Percentiles rank a stretch among this genome's conserved stretches.
phyloP scores from a whole-genome alignment of 2,113 vertebrate genomes.

The Tenebrosternarchus preto region DNA sequence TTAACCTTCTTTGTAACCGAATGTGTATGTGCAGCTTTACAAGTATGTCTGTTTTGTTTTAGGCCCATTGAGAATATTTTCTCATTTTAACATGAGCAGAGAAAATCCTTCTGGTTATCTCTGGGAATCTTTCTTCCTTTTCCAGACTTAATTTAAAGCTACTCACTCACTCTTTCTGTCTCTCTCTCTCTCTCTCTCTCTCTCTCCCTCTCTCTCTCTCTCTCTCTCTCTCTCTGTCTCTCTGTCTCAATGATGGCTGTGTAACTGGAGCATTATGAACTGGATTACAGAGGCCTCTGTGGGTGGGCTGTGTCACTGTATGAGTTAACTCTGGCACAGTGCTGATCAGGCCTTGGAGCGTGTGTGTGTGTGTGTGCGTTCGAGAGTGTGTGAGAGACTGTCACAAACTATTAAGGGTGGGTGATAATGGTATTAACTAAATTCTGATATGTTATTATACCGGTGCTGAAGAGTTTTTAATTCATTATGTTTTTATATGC shows the following conservation, averaged over 20 bases:
- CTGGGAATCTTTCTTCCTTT: neutral
- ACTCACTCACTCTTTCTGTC: neutral
- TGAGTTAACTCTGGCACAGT: slow-evolving; percentile 20
- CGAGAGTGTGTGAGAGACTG: neutral
- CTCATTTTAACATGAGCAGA: neutral
- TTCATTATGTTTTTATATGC: no score
- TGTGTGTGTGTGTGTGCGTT: slow-evolving; percentile 9
- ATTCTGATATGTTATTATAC: no score
- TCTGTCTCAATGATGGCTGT: slow-evolving; percentile 30
- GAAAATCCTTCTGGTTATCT: neutral
- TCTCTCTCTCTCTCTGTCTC: slow-evolving; percentile 1
- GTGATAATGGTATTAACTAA: no score
- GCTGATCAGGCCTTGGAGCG: slow-evolving; percentile 44
- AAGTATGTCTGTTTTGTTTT: neutral
- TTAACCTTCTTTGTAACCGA: neutral
- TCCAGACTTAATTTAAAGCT: slow-evolving; percentile 23
- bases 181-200: neutral
- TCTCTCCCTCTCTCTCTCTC: neutral
- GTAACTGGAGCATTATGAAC: slow-evolving; percentile 36
- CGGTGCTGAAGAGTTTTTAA: no score
- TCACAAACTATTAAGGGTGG: slow-evolving; percentile 4
- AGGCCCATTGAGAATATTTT: neutral
- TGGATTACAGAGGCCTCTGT: slow-evolving; percentile 37
- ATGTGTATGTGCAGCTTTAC: neutral
- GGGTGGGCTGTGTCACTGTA: slow-evolving; percentile 43